phyloP scores from a whole-genome alignment of 2,888 invertebrate species.

The Dynastes tityus region DNA sequence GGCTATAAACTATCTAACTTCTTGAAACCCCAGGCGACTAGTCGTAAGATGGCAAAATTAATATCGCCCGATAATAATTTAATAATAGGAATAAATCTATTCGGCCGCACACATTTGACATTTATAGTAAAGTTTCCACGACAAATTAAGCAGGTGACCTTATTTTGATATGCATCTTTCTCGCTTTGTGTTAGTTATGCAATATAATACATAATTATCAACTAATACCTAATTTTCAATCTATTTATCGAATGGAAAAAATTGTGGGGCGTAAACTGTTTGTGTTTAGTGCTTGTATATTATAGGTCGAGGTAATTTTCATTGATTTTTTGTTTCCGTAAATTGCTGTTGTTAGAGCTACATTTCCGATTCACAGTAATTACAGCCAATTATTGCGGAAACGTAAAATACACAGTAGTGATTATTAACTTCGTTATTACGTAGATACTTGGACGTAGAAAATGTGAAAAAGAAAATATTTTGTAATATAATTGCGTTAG shows the following conservation, averaged over 20 bases:
- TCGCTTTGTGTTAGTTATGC: neutral
- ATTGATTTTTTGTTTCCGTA: conserved; percentile 17
- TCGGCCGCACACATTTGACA: conserved; percentile 1
- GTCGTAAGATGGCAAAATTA: conserved; percentile 4
- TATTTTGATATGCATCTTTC: neutral
- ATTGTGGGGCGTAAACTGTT: neutral
- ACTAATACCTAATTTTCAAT: neutral
- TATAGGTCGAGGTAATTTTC: conserved; percentile 9
- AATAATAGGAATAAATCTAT: neutral
- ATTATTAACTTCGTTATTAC: neutral
- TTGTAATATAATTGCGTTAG: no score
- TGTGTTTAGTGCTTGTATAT: neutral
- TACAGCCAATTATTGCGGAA: conserved; percentile 17
- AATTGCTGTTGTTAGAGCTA: conserved; percentile 12
- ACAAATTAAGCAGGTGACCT: conserved; percentile 5
- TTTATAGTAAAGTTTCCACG: conserved; percentile 5
- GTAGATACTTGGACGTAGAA: neutral
- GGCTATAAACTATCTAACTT: neutral
- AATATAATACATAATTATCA: neutral
- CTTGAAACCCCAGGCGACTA: neutral
- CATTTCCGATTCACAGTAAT: conserved; percentile 22
- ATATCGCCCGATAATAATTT: neutral
- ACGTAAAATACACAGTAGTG: conserved; percentile 9
- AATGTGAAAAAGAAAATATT: neutral
- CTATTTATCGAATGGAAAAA: neutral